Evolutionary conservation across 1,140 invertebrate genomes (phyloP).

Genomic region (Pseudomyrmex pallidus): DNA sequence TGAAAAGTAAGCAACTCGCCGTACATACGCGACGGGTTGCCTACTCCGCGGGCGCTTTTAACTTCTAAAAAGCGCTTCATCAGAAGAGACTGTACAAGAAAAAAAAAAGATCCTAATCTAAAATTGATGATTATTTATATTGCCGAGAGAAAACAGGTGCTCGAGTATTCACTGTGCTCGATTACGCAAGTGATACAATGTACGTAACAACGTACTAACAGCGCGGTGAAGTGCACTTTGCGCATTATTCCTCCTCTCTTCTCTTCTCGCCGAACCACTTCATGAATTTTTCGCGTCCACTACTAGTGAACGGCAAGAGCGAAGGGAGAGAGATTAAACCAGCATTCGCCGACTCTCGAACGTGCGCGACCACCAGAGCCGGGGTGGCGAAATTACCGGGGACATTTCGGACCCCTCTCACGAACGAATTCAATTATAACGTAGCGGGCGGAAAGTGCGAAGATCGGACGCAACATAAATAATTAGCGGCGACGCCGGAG

Average conservation of each 20-base stretch:
- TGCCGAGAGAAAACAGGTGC: too few species aligned
- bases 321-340: neutral
- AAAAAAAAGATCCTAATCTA: too few species aligned
- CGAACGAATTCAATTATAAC: constrained; percentile 70
- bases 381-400: constrained; percentile 53
- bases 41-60: too few species aligned
- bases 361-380: neutral
- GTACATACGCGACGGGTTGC: too few species aligned
- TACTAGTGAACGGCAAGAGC: neutral
- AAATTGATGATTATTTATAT: too few species aligned
- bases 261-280: neutral
- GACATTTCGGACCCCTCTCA: constrained; percentile 43
- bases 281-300: neutral
- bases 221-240: neutral
- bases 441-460: constrained; percentile 46
- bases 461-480: constrained; percentile 70
- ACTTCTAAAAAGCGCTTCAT: too few species aligned
- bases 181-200: too few species aligned
- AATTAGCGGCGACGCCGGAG: constrained; percentile 59
- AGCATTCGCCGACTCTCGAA: constrained; percentile 5
- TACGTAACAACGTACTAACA: too few species aligned
- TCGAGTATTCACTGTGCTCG: too few species aligned
- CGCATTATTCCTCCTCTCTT: neutral
- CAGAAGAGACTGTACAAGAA: too few species aligned
- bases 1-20: too few species aligned